Base-by-base conservation (phyloP, 2,888 invertebrate genomes). In the Machimus atricapillus region DNA sequence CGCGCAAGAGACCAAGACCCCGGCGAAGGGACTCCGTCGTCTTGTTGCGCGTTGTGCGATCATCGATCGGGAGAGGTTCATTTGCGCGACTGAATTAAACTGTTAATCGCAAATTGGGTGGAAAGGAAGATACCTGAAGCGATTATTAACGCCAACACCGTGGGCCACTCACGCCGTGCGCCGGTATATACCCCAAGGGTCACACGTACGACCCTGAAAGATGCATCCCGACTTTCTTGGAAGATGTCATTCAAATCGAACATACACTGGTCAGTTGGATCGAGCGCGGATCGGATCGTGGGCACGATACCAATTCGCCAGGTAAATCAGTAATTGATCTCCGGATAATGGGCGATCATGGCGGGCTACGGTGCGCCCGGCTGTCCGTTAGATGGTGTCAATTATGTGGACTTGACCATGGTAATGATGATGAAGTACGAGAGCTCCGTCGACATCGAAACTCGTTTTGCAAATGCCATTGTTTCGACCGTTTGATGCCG, bases 331-430 rank as follows among this genome's bases (percentile, higher is more conserved):
- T 82, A 82, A 82, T 82, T 82, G 82, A 82, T 82, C 82, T 82
- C 8, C 37, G 58, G 52, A 58, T 82, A 82, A 82, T 82, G 56
- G 82, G 56, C 52, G 56, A 82, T 82, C 82, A 56, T 82, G 56
- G 31, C 66, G 66, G 66, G 66, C 66, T n/a, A 27, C 52, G 37
- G 19, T 31, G 31, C 56, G 82, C 58, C 31, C 82, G 14, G 6
- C 56, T 34, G 19, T 19, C 82, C 82, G 82, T 82, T 82, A 82
- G 82, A 82, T 56, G 31, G 82, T 58, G 82, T 82, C 82, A 82
- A 82, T 82, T 82, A 82, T 58, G 56, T 82, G 82, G 82, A 82
- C 82, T 82, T 82, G 82, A 82, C 82, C 82, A 58, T 82, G 82
- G 82, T 82, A 82, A 82, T 82, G 82, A 82, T 37, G 82, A 58